Evolutionary conservation across 2,888 invertebrate species (phyloP), one percentile per base, ranked within the genome.

Genomic region (Serrognathus titanus): DNA sequence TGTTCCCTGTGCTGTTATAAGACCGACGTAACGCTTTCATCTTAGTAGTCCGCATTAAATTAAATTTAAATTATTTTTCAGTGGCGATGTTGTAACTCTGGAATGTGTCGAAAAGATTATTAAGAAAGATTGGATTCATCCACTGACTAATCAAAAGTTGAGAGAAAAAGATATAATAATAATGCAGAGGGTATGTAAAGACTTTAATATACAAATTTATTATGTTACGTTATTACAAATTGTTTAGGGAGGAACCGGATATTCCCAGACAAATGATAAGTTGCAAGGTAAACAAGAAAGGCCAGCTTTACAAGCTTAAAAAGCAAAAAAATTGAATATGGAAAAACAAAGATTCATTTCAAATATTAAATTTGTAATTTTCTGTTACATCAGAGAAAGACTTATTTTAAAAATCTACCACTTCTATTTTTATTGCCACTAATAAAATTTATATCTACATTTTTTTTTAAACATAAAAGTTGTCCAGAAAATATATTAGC

Each of bases 61-160:
- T 10, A 48, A 9, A 13, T 12, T 10, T 1, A 31, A 48, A 10
- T 12, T 37, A 35, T 10, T 74, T 78, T 83, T 66, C 72, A 97
- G 97, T 0, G 97, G 98, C 2, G 88, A 93, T 80, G 94, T 99
- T 5, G 90, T 99, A 2, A 97, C 97, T 0, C 83, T 94, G 86
- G 97, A 97, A 74, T 97, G 97, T 79, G 88, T 97, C 3, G 97
- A 98, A 69, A 97, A 95, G 73, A 83, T 99, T 11, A 94, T 99
- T 52, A 94, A 91, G 70, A 96, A 94, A 70, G 98, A 99, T 75
- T 95, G 94, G 97, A 80, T 92, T 16, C 97, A 99, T 80, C 99
- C 99, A 0, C 81, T 96, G 16, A 96, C 92, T 50, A 88, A 87
- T 53, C 85, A 91, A 58, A 90, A 89, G 73, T 74, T 96, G 5